Evolutionary conservation across 1,140 invertebrate genomes (phyloP), one percentile per base, ranked within the genome.

Genomic region (Ctenoplectra terminalis): DNA sequence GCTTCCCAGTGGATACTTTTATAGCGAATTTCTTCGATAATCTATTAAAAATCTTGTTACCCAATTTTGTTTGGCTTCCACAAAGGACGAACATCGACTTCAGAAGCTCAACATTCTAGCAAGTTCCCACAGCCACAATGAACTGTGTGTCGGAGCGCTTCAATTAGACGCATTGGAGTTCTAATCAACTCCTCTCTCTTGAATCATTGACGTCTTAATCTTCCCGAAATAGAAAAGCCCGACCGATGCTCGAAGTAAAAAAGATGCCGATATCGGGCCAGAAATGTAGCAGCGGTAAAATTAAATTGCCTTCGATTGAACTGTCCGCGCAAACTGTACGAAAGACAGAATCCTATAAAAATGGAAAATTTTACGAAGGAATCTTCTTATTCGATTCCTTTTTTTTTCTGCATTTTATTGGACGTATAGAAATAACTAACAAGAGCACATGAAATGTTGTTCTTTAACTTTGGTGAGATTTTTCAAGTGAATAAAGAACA

Each of bases 131-230:
- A 31, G 13, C 43, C 40, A 69, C 75, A 69, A 58, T 48, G 40
- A 48, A 29, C 34, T 13, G 29, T 11, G 43, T 29, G 31, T 40
- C n/a, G 31, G 17, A 29, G 48, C 46, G 46, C 34, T 50, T 79
- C 67, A 72, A 72, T 79, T 79, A 72, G 56, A 71, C 66, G 56
- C 37, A 56, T 79, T 23, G 17, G 29, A 31, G 29, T 72, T 54
- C 58, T 72, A 80, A 80, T 80, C 46, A 80, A 80, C 46, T 54
- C 31, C 46, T 34, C 66, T 71, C 40, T 48, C 71, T 29, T 20
- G 70, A 52, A 80, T 73, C 58, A 61, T 79, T 37, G 69, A 72
- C 77, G 48, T 80, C 77, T 73, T 73, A 63, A 80, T 80, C 69
- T 63, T 46, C 70, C 58, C 69, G 69, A 80, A 80, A 73, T 63